Base-by-base conservation (phyloP, 2,797 vertebrate genomes). In the Cottoperca gobio region DNA sequence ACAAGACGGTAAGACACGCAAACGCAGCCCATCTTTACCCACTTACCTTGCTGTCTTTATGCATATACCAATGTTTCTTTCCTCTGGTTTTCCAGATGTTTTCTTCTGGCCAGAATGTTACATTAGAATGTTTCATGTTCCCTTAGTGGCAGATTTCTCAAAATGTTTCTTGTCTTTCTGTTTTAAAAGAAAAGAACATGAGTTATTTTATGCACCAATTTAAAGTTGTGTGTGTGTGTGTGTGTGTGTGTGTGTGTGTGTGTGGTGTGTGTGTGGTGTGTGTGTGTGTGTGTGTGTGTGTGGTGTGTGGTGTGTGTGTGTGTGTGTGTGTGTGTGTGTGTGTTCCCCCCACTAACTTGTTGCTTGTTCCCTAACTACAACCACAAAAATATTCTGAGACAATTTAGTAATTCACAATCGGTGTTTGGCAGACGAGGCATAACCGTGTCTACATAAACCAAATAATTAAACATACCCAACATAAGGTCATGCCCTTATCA, bases 1-100 rank as follows among this genome's bases (percentile, higher is more conserved):
- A 93, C 92, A 85, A 76, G 92, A 93, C 88, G 95, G 97, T 98
- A 69, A 60, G 53, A 74, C 33, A 16, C 1, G 8, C 24, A 58
- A 49, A 76, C 28, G 16, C 7, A 28, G 9, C n/a, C 14, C 5
- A 12, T 40, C 5, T 78, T 45, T 28, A 45, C 23, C 17, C 19
- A 45, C 14, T 23, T 8, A 3, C 8, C 14, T 33, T 13, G 28
- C 31, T 63, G 3, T 63, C 21, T 70, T 40, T 23, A 28, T 33
- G 19, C 1, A 26, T 28, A 26, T 11, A 35, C 23, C 19, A 33
- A 2, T 62, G 12, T 12, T 37, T 68, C 67, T 42, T 13, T 14
- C 12, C 8, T 12, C 9, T 16, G 5, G 10, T 13, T 58, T 54
- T 57, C 23, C 23, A 7, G 7, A 53, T 61, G 24, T 40, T n/a